Percentiles rank a stretch among this genome's conserved stretches.
Conservation (phyloP, 2,888 invertebrate genomes). For the Drosophila maculinotata region DNA sequence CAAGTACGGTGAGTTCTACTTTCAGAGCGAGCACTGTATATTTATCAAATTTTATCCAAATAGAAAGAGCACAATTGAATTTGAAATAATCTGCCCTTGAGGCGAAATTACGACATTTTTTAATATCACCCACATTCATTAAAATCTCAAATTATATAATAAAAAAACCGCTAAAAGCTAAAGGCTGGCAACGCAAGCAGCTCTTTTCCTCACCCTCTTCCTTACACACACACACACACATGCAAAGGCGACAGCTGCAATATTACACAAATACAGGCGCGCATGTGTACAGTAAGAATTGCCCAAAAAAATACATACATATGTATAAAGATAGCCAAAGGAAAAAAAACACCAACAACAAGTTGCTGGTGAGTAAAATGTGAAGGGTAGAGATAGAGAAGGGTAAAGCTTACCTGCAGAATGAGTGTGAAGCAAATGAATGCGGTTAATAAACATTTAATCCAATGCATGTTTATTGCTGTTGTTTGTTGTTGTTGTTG, state of each 20-base stretch:
- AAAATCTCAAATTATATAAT: not conserved
- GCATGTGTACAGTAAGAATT: constrained; percentile 45
- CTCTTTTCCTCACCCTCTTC: constrained; percentile 12
- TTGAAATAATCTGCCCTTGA: not conserved
- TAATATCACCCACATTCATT: too few relatives aligned
- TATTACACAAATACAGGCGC: constrained; percentile 42
- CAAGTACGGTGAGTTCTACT: too few relatives aligned
- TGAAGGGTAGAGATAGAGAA: constrained; percentile 35
- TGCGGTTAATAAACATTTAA: constrained; percentile 84
- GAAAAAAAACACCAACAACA: constrained; percentile 44
- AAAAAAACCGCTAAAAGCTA: constrained; percentile 13
- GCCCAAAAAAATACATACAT: constrained; percentile 24
- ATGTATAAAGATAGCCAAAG: constrained; percentile 4
- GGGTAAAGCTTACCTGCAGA: constrained; percentile 82
- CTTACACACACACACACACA: constrained; percentile 13
- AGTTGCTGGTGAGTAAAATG: constrained; percentile 41
- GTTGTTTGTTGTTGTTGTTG: constrained; percentile 39
- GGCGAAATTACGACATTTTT: too few relatives aligned
- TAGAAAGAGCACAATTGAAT: too few relatives aligned
- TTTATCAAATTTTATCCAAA: too few relatives aligned
- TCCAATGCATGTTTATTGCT: constrained; percentile 84
- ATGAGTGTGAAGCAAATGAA: constrained; percentile 83
- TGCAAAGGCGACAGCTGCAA: constrained; percentile 47
- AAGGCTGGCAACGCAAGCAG: constrained; percentile 57
- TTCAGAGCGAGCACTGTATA: too few relatives aligned